phyloP scores from a whole-genome alignment of 2,113 vertebrate species.

The Psilopogon haemacephalus region DNA sequence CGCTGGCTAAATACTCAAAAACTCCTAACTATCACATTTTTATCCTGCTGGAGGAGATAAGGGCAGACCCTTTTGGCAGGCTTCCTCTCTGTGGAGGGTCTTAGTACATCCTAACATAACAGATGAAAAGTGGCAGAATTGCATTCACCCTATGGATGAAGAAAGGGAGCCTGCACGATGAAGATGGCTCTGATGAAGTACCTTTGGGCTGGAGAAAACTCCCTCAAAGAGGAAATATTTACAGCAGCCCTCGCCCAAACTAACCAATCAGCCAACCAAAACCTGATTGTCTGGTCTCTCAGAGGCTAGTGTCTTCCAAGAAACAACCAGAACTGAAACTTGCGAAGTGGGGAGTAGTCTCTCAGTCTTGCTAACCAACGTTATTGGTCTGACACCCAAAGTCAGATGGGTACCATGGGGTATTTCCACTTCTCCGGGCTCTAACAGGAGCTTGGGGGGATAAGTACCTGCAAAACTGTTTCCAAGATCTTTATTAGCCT shows the following conservation, averaged over 20 bases:
- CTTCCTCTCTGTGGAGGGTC: neutral
- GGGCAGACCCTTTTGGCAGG: neutral
- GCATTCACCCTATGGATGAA: neutral
- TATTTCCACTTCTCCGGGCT: neutral
- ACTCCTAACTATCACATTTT: neutral
- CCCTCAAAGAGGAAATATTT: neutral
- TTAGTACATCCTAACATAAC: fast-evolving
- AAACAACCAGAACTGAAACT: neutral
- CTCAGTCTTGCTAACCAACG: neutral
- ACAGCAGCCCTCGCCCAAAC: neutral
- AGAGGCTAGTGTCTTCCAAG: neutral
- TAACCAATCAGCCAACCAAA: neutral
- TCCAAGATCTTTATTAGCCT: neutral
- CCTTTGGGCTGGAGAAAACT: neutral
- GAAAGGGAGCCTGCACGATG: neutral
- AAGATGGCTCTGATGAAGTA: neutral
- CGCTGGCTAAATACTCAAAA: neutral
- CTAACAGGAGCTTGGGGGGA: neutral
- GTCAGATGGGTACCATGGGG: neutral
- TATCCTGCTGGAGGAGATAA: neutral
- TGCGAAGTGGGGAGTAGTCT: neutral
- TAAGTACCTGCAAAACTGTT: fast-evolving
- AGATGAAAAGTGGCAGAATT: neutral
- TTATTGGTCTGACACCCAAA: neutral
- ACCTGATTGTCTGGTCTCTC: neutral